Base-by-base conservation (phyloP, 2,888 invertebrate genomes). In the Plebejus melissa region DNA sequence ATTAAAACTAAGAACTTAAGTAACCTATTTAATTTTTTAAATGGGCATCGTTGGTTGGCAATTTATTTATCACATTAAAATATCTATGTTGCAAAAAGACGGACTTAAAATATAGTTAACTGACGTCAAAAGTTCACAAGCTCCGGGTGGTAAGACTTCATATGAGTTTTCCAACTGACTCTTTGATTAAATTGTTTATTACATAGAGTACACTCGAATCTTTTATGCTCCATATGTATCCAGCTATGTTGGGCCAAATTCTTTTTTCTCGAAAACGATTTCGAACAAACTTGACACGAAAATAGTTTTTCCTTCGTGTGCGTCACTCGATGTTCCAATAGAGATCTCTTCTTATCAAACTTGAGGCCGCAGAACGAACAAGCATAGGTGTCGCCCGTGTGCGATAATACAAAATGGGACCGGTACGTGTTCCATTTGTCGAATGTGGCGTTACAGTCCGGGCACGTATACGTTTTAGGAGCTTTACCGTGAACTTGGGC, bases 271-370 rank as follows among this genome's bases (percentile, higher is more conserved):
- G 86, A 83, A 79, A 91, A 92, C 0, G 83, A 81, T 76, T 94
- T 94, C 0, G 87, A 80, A 76, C 94, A 94, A 0, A 90, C 85
- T n/a, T 85, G 83, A 77, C 94, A 94, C 16, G 86, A 82, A 76
- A 90, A 94, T 0, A 88, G 84, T 77, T 91, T 93, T 74, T 90
- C 90, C 9, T 89, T 90, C 0, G 93, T 91, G 79, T 94, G 94
- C 0, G 87, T 87, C 1, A 92, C 85, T 83, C 88, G 84, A 78
- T 94, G 94, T 16, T 89, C 88, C 9, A 89, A 86, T n/a, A 94
- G 81, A 75, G 84, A 85, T 22, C 90, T 86, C 76, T 91, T 91
- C 0, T 85, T 85, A 72, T 87, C 89, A 77, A 94, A 94, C 78
- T 90, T 90, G 0, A 87, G 83, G 0, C 86, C 86, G 77, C 91